Evolutionary conservation across 2,888 invertebrate species (phyloP), one percentile per base, ranked within the genome.

Genomic region (Apodemia zela): DNA sequence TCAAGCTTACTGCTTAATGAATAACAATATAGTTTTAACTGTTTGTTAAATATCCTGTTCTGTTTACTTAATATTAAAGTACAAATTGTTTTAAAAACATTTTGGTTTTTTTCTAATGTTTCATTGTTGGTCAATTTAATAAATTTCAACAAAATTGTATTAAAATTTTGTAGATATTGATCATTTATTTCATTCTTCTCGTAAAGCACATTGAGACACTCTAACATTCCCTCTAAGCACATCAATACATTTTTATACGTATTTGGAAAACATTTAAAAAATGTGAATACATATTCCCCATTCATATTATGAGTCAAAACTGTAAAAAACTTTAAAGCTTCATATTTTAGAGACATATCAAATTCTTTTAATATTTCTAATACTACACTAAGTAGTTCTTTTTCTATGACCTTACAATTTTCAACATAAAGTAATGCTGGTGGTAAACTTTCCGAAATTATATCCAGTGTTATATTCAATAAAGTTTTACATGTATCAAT

Each of bases 371-470:
- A 69, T 67, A 89, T 78, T 61, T 78, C 71, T 1, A 90, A 61
- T 33, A 86, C 73, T 64, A 79, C 67, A 18, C 60, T 63, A 59
- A 87, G 81, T 8, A 84, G 58, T 49, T 73, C 68, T 65, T 79
- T 68, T 47, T 81, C 72, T 1, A 60, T 47, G 63, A 70, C 62
- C 25, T 61, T 72, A 57, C 73, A 72, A 63, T 71, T 76, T 61
- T 82, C 75, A 47, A 81, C 75, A 42, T 81, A 72, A 62, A 85
- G 66, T 25, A 87, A 80, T 71, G 82, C 78, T 64, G 77, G 73
- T 17, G 88, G 79, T 67, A 89, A 77, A 61, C 80, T 86, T 66
- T 88, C 83, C 33, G 85, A 78, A 21, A 91, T 70, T n/a, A 91
- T 68, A 68, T 87, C 80, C 18, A 90, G 70, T 18, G 79, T 80